A percentile compares a stretch with the other conserved stretches of the same genome.
phyloP scores from a whole-genome alignment of 2,797 vertebrate genomes.

The Neoniphon sammara region DNA sequence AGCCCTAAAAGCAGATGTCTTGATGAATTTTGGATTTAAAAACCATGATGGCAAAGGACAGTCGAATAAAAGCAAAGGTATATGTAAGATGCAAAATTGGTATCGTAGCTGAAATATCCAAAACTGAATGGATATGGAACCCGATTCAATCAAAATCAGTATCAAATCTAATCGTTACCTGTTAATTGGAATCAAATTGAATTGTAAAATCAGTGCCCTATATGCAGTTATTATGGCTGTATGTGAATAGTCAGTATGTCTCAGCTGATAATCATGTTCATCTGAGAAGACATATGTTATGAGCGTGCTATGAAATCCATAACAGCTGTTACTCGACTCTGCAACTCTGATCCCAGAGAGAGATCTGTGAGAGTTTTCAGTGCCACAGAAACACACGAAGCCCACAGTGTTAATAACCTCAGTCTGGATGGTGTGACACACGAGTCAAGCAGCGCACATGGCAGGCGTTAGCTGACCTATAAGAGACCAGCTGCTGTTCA shows the following conservation, averaged over 20 bases:
- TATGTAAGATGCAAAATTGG: too few relatives aligned
- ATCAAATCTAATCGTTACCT: too few relatives aligned
- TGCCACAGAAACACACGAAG: not conserved
- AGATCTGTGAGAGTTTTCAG: not conserved
- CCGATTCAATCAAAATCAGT: too few relatives aligned
- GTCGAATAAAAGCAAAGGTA: too few relatives aligned
- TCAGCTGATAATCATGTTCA: conserved; percentile 1
- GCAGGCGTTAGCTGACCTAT: conserved; percentile 40
- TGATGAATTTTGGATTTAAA: too few relatives aligned
- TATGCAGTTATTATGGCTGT: too few relatives aligned
- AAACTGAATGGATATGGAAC: too few relatives aligned
- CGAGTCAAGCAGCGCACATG: conserved; percentile 28
- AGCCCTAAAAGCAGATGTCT: too few relatives aligned
- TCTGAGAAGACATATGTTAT: not conserved
- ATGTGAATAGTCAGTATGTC: not conserved
- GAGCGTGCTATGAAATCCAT: not conserved
- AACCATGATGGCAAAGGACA: too few relatives aligned
- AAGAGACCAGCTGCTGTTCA: conserved; percentile 45
- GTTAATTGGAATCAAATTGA: too few relatives aligned
- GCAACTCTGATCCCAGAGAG: not conserved
- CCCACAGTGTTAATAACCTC: not conserved
- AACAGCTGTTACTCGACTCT: conserved; percentile 21
- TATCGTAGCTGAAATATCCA: too few relatives aligned
- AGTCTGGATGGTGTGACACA: conserved; percentile 20
- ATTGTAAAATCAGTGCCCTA: too few relatives aligned